Percentiles rank a stretch among this genome's conserved stretches.
Conservation (phyloP, 2,888 invertebrate species). For the Eilema sororculum region DNA sequence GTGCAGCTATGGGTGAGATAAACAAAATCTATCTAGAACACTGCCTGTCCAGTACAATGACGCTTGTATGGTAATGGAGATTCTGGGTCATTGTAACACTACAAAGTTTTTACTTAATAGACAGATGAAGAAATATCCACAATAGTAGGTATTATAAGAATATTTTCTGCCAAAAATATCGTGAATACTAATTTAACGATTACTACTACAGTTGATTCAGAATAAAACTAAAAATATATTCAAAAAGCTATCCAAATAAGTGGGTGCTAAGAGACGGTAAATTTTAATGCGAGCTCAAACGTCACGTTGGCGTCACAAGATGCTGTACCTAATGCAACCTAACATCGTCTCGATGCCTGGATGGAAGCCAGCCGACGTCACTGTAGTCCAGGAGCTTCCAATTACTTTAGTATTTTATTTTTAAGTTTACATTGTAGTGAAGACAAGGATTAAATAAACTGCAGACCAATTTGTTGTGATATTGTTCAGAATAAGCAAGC, state of each 20-base stretch:
- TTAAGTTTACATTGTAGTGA: not conserved
- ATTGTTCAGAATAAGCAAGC: too few species aligned
- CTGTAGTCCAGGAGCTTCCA: conserved; percentile 30
- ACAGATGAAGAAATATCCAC: not conserved
- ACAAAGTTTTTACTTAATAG: too few species aligned
- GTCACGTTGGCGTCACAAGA: conserved; percentile 48
- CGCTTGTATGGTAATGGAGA: not conserved
- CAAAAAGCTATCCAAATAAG: not conserved
- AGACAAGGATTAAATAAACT: too few species aligned
- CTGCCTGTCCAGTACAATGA: not conserved
- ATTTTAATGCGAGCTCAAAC: conserved; percentile 42
- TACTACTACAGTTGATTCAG: not conserved
- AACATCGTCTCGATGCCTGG: conserved; percentile 49
- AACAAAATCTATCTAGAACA: not conserved
- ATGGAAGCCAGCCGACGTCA: conserved; percentile 47
- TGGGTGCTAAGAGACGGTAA: conserved; percentile 29
- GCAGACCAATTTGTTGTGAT: too few species aligned
- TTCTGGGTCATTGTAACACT: not conserved
- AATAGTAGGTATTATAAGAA: not conserved
- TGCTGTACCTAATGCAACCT: conserved; percentile 49
- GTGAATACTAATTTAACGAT: too few species aligned
- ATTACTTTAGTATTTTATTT: too few species aligned
- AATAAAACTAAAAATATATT: not conserved
- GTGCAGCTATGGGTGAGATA: not conserved
- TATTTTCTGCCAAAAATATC: not conserved